Conservation (phyloP, 1,140 invertebrate genomes). For the Chironomus striatipennis region DNA sequence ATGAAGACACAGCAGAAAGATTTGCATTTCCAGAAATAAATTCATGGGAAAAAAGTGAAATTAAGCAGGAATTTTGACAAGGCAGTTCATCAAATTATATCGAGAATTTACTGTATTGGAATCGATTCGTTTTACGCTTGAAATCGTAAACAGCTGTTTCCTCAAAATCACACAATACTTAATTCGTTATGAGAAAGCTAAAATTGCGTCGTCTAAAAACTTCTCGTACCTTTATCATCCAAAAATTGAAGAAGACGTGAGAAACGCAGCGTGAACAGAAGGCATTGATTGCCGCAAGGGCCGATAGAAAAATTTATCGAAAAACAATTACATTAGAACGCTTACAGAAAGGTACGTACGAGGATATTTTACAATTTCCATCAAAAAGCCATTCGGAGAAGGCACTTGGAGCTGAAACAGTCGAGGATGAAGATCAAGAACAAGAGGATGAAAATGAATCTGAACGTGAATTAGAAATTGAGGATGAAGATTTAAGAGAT, state of each 20-base stretch:
- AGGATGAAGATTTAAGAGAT: constrained; percentile 44
- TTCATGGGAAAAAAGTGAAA: constrained; percentile 96
- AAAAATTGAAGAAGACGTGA: constrained; percentile 95
- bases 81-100: constrained; percentile 92
- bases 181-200: constrained; percentile 91
- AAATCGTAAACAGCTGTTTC: constrained; percentile 94
- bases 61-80: constrained; percentile 90
- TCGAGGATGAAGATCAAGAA: constrained; percentile 59
- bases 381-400: constrained; percentile 85
- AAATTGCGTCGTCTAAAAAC: constrained; percentile 82
- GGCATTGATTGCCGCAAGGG: constrained; percentile 88
- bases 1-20: constrained; percentile 96
- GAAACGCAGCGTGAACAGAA: constrained; percentile 88
- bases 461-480: constrained; percentile 53
- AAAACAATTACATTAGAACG: constrained; percentile 86
- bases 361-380: constrained; percentile 95
- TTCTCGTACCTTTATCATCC: constrained; percentile 83
- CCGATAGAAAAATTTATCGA: constrained; percentile 95
- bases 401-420: constrained; percentile 70
- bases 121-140: constrained; percentile 73
- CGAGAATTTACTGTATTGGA: constrained; percentile 92
- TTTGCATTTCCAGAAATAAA: constrained; percentile 78
- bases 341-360: constrained; percentile 89
- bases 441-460: constrained; percentile 51
- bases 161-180: constrained; percentile 96